phyloP scores from a whole-genome alignment of 1,140 invertebrate genomes.

The Drosophila kepulauana region DNA sequence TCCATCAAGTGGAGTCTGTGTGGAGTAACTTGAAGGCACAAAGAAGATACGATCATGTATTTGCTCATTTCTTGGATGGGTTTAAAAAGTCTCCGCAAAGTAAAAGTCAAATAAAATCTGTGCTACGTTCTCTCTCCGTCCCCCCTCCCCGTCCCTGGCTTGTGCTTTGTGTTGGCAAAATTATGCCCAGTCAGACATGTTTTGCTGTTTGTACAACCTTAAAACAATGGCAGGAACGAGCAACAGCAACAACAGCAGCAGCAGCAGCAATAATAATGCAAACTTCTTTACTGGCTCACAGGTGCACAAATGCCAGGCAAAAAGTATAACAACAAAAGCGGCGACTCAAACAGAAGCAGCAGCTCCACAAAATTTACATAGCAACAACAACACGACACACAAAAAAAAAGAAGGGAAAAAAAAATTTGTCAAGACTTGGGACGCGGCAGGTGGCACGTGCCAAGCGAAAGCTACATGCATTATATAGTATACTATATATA shows the following conservation, averaged over 20 bases:
- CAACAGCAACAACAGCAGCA: slow-evolving; percentile 14
- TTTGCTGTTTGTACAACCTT: slow-evolving; percentile 52
- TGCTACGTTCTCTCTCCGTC: not conserved
- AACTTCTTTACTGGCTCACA: slow-evolving; percentile 53
- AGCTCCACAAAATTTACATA: slow-evolving; percentile 69
- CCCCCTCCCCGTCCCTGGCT: too few relatives aligned
- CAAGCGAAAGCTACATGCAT: slow-evolving; percentile 35
- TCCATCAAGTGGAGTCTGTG: slow-evolving; percentile 29
- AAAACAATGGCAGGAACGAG: slow-evolving; percentile 35
- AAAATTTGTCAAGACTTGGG: slow-evolving; percentile 68
- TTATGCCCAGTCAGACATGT: slow-evolving; percentile 47
- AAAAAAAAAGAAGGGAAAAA: too few relatives aligned
- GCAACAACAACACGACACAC: slow-evolving; percentile 24
- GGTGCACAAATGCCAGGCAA: slow-evolving; percentile 62
- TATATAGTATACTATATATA: slow-evolving; percentile 1
- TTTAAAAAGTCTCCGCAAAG: slow-evolving; percentile 39
- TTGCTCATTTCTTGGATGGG: slow-evolving; percentile 24
- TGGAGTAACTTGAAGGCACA: too few relatives aligned
- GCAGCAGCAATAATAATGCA: slow-evolving; percentile 31
- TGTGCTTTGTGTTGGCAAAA: slow-evolving; percentile 15
- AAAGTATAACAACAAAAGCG: slow-evolving; percentile 51
- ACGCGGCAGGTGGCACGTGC: slow-evolving; percentile 46
- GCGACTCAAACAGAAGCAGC: slow-evolving; percentile 36
- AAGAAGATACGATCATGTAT: slow-evolving; percentile 12
- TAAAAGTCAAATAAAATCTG: slow-evolving; percentile 58